A percentile compares a stretch with the other conserved stretches of the same genome.
phyloP scores from a whole-genome alignment of 2,113 vertebrate species.

The Callaeas wilsoni region DNA sequence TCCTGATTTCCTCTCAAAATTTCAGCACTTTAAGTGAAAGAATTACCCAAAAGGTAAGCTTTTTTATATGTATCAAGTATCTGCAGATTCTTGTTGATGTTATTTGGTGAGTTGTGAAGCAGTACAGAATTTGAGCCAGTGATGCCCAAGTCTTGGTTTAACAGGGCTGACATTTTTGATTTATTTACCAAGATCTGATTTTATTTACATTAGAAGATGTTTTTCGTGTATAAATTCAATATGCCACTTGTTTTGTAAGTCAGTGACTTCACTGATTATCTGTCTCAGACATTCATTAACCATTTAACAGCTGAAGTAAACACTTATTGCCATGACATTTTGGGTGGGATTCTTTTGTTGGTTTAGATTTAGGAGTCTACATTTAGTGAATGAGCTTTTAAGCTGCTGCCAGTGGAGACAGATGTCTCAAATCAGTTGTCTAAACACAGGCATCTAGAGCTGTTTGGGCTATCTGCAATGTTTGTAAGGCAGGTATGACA shows the following conservation, averaged over 20 bases:
- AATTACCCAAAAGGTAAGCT: neutral
- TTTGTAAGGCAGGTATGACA: neutral
- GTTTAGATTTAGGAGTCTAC: neutral
- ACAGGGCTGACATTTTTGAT: neutral
- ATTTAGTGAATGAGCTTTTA: neutral
- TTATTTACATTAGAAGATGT: neutral
- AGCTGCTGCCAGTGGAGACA: neutral
- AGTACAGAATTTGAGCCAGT: neutral
- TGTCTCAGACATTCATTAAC: neutral
- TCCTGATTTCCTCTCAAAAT: neutral
- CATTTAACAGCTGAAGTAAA: neutral
- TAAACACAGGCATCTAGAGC: neutral
- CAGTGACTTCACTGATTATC: neutral
- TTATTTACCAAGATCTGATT: neutral
- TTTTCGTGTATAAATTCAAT: neutral
- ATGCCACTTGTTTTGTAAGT: neutral
- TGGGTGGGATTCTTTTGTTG: neutral
- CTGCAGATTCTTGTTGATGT: neutral
- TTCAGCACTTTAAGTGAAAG: neutral
- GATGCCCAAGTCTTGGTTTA: neutral
- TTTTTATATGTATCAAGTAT: neutral
- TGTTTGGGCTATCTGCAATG: neutral
- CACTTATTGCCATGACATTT: neutral
- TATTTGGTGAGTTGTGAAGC: neutral
- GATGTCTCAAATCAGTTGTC: neutral